A percentile compares a stretch with the other conserved stretches of the same genome.
These are phyloP conservation scores for Synanthedon myopaeformis DNA, from an alignment of 2,888 invertebrate species.

Conservation along the genomic window DNA sequence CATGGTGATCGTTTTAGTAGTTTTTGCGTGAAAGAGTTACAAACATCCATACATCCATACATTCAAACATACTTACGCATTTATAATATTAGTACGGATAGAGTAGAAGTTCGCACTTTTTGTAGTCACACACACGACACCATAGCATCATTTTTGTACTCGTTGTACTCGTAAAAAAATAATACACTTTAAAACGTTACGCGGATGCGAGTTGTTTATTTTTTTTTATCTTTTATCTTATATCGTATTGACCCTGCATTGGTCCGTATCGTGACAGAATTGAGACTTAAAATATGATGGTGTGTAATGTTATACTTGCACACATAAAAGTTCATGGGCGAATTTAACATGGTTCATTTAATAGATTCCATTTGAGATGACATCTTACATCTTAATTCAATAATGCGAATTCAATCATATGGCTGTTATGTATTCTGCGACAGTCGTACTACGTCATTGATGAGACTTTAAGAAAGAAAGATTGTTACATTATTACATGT, in stretches of 20 bases:
- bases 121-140: too few relatives aligned
- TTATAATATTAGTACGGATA: too few relatives aligned
- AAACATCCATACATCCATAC: too few relatives aligned
- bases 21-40: too few relatives aligned
- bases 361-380: neutral
- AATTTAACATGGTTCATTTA: neutral
- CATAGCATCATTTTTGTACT: neutral
- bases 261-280: neutral
- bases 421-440: too few relatives aligned
- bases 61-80: too few relatives aligned
- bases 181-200: constrained; percentile 4
- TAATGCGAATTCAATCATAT: neutral
- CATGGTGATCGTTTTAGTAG: too few relatives aligned
- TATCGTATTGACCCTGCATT: neutral
- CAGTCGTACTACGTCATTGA: too few relatives aligned
- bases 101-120: too few relatives aligned
- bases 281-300: neutral
- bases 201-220: constrained; percentile 1
- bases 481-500: too few relatives aligned
- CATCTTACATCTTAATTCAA: neutral
- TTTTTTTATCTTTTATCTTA: neutral
- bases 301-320: neutral
- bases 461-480: too few relatives aligned
- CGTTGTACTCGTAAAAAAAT: constrained; percentile 1
- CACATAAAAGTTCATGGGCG: neutral